phyloP scores from a whole-genome alignment of 2,113 vertebrate genomes.

The Podarcis cretensis region DNA sequence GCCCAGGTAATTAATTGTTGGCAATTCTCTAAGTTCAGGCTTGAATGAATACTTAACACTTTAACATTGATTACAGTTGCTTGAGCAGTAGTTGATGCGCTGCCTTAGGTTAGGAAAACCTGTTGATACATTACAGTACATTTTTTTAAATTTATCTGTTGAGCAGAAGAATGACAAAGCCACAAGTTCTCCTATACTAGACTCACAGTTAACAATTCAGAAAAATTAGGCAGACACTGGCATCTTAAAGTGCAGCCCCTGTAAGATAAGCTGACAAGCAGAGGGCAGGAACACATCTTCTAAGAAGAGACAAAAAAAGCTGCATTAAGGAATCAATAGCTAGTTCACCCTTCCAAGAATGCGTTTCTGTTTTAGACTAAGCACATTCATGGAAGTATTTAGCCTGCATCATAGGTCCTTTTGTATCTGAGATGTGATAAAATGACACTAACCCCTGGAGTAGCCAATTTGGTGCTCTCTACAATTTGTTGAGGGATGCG shows the following conservation, averaged over 20 bases:
- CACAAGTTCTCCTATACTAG: conserved; percentile 24
- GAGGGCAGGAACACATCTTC: neutral
- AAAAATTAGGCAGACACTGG: conserved; percentile 21
- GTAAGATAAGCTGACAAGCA: conserved; percentile 15
- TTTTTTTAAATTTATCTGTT: conserved; percentile 24
- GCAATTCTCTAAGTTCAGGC: conserved; percentile 42
- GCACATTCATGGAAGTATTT: neutral
- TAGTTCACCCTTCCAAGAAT: neutral
- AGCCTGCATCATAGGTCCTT: conserved; percentile 9
- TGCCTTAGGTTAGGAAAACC: conserved; percentile 45
- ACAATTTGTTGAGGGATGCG: no score
- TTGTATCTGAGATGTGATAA: neutral
- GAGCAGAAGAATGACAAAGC: conserved; percentile 39
- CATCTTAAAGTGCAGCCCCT: neutral
- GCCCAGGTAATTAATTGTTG: conserved; percentile 40
- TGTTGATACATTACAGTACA: conserved; percentile 60
- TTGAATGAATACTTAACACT: conserved; percentile 22
- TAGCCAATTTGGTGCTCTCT: no score
- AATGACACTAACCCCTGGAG: neutral
- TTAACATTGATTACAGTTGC: conserved; percentile 51
- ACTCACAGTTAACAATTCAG: neutral
- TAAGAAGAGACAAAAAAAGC: neutral
- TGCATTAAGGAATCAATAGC: neutral
- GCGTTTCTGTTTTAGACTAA: neutral
- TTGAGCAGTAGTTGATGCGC: neutral